Evolutionary conservation across 1,140 invertebrate genomes (phyloP).

Genomic region (Rhizoglyphus robini): DNA sequence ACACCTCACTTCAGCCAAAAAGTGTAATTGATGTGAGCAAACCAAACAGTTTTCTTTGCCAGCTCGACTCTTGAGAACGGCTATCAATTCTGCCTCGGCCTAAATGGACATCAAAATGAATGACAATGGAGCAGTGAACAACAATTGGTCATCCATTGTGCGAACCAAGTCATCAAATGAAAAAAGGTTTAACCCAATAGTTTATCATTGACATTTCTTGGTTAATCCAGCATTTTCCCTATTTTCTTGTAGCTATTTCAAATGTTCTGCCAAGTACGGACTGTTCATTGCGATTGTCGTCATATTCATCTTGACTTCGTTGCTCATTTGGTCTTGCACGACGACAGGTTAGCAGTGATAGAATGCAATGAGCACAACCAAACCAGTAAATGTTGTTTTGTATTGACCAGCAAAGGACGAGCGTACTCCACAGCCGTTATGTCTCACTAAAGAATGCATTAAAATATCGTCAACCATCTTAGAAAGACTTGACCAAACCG

Average conservation of each 20-base stretch:
- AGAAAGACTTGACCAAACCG: conserved; percentile 18
- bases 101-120: background rate
- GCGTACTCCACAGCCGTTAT: background rate
- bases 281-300: background rate
- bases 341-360: too few relatives aligned
- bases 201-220: too few relatives aligned
- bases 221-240: too few relatives aligned
- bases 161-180: background rate
- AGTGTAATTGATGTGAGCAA: too few relatives aligned
- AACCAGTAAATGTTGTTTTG: too few relatives aligned
- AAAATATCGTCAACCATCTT: conserved; percentile 10
- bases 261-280: too few relatives aligned
- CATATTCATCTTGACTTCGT: background rate
- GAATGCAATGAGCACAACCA: too few relatives aligned
- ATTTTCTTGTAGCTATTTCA: too few relatives aligned
- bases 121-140: background rate
- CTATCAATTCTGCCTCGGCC: background rate
- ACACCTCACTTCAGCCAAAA: too few relatives aligned
- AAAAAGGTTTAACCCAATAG: background rate
- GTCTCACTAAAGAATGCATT: conserved; percentile 16
- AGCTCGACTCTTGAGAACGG: too few relatives aligned
- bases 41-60: too few relatives aligned
- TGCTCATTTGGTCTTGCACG: background rate
- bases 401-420: background rate
- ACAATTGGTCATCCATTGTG: background rate